Base-by-base conservation (phyloP, 2,113 vertebrate genomes). In the Phoxinus phoxinus region DNA sequence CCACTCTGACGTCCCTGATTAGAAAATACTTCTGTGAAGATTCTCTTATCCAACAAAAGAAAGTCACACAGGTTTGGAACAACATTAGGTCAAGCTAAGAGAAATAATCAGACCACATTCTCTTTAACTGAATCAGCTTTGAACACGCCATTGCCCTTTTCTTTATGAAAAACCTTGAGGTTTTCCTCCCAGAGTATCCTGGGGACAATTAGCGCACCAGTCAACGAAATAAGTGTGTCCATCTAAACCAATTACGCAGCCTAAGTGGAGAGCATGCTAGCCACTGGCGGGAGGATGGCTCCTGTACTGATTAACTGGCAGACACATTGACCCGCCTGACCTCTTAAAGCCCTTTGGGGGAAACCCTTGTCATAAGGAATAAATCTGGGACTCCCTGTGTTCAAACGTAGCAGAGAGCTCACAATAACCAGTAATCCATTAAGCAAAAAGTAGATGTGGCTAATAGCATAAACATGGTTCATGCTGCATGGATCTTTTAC, bases 221-320 rank as follows among this genome's bases (percentile, higher is more conserved):
- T 84, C 81, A 89, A 74, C 79, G 72, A 83, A 86, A 89, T 82
- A 88, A 90, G 85, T 90, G 86, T 84, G 75, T 87, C 84, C 86
- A 87, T 87, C 87, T 86, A 87, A 89, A 87, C 81, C 86, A 87
- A 87, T 89, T 86, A 87, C 73, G 51, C 67, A 53, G 67, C 81
- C 83, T 90, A 88, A 87, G 84, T 85, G 84, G 78, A 86, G 59
- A 82, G 83, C 84, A 85, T 53, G 81, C 75, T 84, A 85, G 85
- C 89, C 86, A 25, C 71, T 81, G 85, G 87, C 86, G 37, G 85
- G 86, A n/a, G 71, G 84, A 88, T 88, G 84, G 86, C 84, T 87
- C 86, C 86, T 87, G 58, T 87, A 82, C 86, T 88, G 89, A 90
- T 88, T 90, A 90, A 86, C 87, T 67, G 86, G 86, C 84, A 90